Evolutionary conservation across 2,113 vertebrate genomes (phyloP), one percentile per base, ranked within the genome.

Genomic region (Chaetorhynchus papuensis): DNA sequence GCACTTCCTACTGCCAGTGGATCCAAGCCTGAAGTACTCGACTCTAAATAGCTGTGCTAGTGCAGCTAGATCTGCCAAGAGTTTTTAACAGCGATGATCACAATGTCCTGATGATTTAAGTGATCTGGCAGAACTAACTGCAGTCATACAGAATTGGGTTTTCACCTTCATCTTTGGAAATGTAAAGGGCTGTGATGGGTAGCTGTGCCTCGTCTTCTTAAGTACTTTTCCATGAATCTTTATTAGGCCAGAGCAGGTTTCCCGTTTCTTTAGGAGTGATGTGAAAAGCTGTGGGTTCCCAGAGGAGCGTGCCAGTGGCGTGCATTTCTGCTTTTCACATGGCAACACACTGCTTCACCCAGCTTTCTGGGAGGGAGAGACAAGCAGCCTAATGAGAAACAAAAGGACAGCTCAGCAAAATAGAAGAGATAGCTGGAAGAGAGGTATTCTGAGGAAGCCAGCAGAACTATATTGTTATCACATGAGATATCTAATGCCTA

Each of bases 111-210:
- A 47, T 86, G 42, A 56, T 90, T 63, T 91, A 74, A 91, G 68
- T n/a, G 56, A 52, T 47, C 75, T 95, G 71, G 85, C 83, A 94
- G 47, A 86, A 68, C 82, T 72, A 79, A 76, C 61, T 77, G 42
- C 59, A 68, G 35, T 81, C 66, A 54, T 77, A 50, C 7, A 41
- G 66, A 52, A 4, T 4, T 68, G 78, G 27, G 21, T 3, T 70
- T 94, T 93, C 69, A 74, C 82, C 68, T 83, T 96, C 56, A 15
- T 63, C 64, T 94, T 70, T 77, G 59, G 39, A 83, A 93, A 63
- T 0, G 1, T 77, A 33, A 66, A 86, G 47, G 56, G 33, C 56
- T 63, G 27, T 41, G 22, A n/a, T 63, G 59, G 15, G 17, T 53
- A 47, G 24, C 54, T 72, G 42, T 83, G 42, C 68, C 69, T 75